Percentiles rank a stretch among this genome's conserved stretches.
These are phyloP conservation scores for Lomographa bimaculata DNA, from an alignment of 2,888 invertebrate species.

Conservation along the genomic window DNA sequence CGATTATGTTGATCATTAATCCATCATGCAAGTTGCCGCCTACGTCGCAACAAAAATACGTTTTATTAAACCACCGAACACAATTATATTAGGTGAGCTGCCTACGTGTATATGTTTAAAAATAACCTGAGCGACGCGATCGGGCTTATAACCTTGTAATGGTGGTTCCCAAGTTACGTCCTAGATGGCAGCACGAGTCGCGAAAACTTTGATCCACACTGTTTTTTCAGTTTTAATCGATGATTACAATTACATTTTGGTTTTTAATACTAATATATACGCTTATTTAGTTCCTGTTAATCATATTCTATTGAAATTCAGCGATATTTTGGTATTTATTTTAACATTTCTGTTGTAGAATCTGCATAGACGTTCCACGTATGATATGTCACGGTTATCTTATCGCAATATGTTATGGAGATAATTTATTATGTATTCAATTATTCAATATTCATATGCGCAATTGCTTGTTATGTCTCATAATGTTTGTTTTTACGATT, in stretches of 20 bases:
- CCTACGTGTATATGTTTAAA: conserved; percentile 36
- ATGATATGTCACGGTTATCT: conserved; percentile 44
- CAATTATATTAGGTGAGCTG: conserved; percentile 42
- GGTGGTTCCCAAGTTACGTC: conserved; percentile 57
- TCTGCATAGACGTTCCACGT: conserved; percentile 42
- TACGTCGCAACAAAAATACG: conserved; percentile 26
- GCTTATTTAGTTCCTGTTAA: not conserved
- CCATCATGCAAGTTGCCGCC: conserved; percentile 5
- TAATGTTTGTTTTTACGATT: conserved; percentile 10
- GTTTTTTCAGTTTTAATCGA: conserved; percentile 5
- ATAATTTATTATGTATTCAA: conserved; percentile 48
- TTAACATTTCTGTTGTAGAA: not conserved
- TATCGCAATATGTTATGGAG: conserved; percentile 44
- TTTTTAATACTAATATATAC: not conserved
- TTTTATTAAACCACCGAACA: conserved; percentile 30
- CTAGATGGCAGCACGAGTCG: conserved; percentile 63
- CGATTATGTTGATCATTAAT: not conserved
- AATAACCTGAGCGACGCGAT: conserved; percentile 31
- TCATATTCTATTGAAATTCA: not conserved
- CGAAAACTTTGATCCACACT: conserved; percentile 38
- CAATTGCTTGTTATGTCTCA: conserved; percentile 42
- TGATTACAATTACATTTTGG: not conserved
- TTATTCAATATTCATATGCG: conserved; percentile 49
- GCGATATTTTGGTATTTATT: not conserved
- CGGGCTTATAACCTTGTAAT: conserved; percentile 35